phyloP scores from a whole-genome alignment of 2,113 vertebrate genomes.

The Myxocyprinus asiaticus region DNA sequence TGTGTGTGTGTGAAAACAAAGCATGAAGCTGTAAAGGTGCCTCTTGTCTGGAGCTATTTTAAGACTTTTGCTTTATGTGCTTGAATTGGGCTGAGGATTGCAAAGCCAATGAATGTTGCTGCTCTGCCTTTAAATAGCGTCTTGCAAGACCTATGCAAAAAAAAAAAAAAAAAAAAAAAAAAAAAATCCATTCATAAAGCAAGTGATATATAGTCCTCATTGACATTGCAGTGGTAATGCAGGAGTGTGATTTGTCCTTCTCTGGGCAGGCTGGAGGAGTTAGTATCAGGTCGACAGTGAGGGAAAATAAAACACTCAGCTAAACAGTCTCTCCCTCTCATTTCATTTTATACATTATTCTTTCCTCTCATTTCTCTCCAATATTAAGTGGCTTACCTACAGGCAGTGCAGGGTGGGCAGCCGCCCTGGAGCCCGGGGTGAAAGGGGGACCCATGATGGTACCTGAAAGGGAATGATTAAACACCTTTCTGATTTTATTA shows the following conservation, averaged over 20 bases:
- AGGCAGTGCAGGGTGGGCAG: no score
- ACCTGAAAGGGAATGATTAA: no score
- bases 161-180: conserved; percentile 24
- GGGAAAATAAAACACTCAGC: not conserved
- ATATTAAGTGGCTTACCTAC: not conserved
- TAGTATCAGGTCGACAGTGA: not conserved
- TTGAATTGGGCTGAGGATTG: conserved; percentile 58
- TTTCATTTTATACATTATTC: not conserved
- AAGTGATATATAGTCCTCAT: conserved; percentile 64
- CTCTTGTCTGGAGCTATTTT: conserved; percentile 61
- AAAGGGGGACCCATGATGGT: no score
- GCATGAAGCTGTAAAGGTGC: conserved; percentile 34
- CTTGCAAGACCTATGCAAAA: conserved; percentile 49
- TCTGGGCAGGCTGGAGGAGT: conserved; percentile 41
- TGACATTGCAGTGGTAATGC: conserved; percentile 74
- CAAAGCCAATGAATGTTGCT: conserved; percentile 59
- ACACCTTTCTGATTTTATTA: no score
- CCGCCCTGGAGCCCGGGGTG: no score
- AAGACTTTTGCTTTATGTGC: conserved; percentile 53
- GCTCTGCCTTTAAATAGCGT: conserved; percentile 61
- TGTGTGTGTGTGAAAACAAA: not conserved
- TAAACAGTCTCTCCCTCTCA: conserved; percentile 1
- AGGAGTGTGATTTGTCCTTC: conserved; percentile 55
- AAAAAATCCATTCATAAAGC: conserved; percentile 58
- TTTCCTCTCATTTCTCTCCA: not conserved